Percentiles rank a stretch among this genome's conserved stretches.
phyloP scores from a whole-genome alignment of 2,888 invertebrate species.

The Macrophya alboannulata region DNA sequence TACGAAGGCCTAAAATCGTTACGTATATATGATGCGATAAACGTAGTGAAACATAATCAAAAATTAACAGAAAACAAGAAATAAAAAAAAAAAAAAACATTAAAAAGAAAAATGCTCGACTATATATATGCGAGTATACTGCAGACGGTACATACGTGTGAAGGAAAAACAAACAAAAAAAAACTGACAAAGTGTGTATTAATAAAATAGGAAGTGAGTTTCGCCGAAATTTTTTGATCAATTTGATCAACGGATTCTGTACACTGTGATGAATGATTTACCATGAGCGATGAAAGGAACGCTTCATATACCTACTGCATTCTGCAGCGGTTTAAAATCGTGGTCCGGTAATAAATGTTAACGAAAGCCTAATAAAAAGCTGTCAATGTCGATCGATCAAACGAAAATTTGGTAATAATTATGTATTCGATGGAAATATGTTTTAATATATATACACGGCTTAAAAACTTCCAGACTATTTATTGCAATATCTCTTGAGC shows the following conservation, averaged over 20 bases:
- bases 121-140: neutral
- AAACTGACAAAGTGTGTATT: neutral
- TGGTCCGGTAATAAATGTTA: neutral
- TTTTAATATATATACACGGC: constrained; percentile 1
- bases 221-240: constrained; percentile 26
- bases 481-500: constrained; percentile 29
- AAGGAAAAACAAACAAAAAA: neutral
- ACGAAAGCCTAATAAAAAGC: neutral
- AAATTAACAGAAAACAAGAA: neutral
- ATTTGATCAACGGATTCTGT: neutral
- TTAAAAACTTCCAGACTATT: constrained; percentile 28
- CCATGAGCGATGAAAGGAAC: neutral
- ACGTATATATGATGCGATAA: constrained; percentile 27
- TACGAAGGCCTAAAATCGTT: constrained; percentile 24
- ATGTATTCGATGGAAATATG: neutral
- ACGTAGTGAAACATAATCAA: constrained; percentile 35
- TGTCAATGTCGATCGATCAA: constrained; percentile 13
- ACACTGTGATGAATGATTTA: neutral
- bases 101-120: neutral
- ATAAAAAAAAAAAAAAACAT: no score
- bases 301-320: neutral
- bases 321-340: neutral
- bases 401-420: neutral
- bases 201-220: neutral
- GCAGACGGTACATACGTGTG: neutral